Conservation (phyloP, 2,113 vertebrate species). For the Grammomys surdaster region DNA sequence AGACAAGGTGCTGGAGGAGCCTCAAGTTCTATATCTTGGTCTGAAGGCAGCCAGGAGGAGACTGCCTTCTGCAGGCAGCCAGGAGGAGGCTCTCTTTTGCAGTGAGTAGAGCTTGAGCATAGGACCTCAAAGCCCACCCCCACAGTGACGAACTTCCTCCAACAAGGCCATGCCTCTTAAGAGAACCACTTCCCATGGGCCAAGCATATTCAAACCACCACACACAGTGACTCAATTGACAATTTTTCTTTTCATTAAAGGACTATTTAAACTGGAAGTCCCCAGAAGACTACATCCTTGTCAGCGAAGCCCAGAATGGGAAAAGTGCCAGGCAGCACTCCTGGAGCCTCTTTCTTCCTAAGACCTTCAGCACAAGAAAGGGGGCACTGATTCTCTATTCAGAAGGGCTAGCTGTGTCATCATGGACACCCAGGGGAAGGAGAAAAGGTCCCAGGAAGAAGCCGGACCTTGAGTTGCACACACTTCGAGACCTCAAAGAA, state of each 20-base stretch:
- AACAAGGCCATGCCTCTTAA: too few species aligned
- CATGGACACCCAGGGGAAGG: conserved; percentile 58
- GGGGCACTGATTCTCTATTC: conserved; percentile 88
- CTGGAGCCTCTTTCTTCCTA: conserved; percentile 85
- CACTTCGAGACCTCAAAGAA: conserved; percentile 85
- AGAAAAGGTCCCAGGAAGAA: conserved; percentile 75
- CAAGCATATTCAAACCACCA: too few species aligned
- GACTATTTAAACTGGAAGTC: conserved; percentile 92
- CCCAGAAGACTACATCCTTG: conserved; percentile 81
- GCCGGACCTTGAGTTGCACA: conserved; percentile 78
- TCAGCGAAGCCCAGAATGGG: conserved; percentile 74
- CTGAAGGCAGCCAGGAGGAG: too few species aligned
- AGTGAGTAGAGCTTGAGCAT: too few species aligned
- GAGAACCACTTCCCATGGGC: too few species aligned
- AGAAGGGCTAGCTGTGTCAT: conserved; percentile 86
- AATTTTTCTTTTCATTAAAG: conserved; percentile 70
- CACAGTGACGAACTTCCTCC: too few species aligned
- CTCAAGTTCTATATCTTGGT: too few species aligned
- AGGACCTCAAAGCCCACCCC: too few species aligned
- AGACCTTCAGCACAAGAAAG: conserved; percentile 90
- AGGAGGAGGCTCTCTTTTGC: too few species aligned
- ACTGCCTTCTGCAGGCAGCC: too few species aligned
- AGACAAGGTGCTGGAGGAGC: too few species aligned
- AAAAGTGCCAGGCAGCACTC: neutral
- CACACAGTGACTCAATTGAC: neutral